Evolutionary conservation across 2,113 vertebrate species (phyloP).

Genomic region (Colaptes auratus): DNA sequence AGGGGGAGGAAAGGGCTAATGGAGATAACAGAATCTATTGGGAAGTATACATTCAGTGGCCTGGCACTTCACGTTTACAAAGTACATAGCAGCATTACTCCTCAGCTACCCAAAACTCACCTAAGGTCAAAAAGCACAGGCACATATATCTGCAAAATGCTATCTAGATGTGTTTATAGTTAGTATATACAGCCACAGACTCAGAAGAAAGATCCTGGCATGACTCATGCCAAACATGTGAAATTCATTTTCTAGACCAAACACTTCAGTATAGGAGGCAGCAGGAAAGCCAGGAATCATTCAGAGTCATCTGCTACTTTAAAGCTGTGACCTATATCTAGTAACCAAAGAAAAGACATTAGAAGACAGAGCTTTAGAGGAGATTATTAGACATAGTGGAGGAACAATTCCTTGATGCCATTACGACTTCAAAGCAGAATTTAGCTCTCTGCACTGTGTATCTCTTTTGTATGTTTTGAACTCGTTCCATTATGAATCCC

Average conservation of each 20-base stretch:
- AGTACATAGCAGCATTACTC: neutral
- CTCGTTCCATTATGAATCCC: neutral
- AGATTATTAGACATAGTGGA: constrained; percentile 20
- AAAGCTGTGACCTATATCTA: constrained; percentile 49
- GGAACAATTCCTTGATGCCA: neutral
- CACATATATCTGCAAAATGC: neutral
- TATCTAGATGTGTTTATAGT: neutral
- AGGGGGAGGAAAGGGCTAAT: no score
- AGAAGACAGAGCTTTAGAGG: constrained; percentile 25
- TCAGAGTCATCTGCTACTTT: constrained; percentile 21
- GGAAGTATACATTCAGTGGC: no score
- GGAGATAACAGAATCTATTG: no score
- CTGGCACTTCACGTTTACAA: no score
- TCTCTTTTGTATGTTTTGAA: neutral
- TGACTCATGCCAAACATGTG: neutral
- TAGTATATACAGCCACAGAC: neutral
- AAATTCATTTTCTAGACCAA: constrained; percentile 8
- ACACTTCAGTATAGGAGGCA: neutral
- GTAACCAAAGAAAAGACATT: constrained; percentile 2
- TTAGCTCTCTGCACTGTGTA: neutral
- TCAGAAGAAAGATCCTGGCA: neutral
- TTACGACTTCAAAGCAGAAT: constrained; percentile 25
- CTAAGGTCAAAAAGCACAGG: neutral
- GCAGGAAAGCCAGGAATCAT: neutral
- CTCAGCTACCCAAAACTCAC: neutral